Evolutionary conservation across 35 echinoderm and acorn worm species (phyloP), one percentile per base, ranked within the genome.

Genomic region (Ophiothrix spiculata): DNA sequence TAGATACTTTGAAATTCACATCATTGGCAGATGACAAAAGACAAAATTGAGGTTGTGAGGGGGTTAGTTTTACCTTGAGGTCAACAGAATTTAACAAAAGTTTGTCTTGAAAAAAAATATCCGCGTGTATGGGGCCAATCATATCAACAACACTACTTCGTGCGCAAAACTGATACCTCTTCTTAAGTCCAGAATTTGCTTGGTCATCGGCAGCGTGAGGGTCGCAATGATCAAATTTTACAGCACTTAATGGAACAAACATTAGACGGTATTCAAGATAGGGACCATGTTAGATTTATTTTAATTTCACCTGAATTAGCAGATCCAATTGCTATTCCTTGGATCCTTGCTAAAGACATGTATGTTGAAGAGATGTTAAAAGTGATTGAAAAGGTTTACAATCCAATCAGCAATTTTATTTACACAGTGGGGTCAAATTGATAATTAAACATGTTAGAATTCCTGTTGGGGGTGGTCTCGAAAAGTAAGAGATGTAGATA

Each of bases 61-160:
- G 11, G 23, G 45, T 77, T 6, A 88, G 54, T 64, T 87, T 79
- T 25, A 87, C 28, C 46, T 80, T 78, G 21, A 87, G 6, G 37
- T 87, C 86, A 11, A 87, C 21, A 75, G 76, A 33, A n/a, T 75
- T 38, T 56, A 14, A 35, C 0, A 87, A 33, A n/a, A 63, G 41
- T 79, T 87, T 87, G n/a, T 79, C 41, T 80, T 87, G 85, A 76
- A 87, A 75, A 38, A 87, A 87, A 32, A 87, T 40, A 40, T 87
- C 76, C 0, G 36, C 15, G 34, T 79, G 76, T 4, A 87, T 15
- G 15, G 76, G 76, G 1, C 86, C 86, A 56, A 76, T 28, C 45
- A 87, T 33, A 23, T 87, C 86, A 13, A 79, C 38, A 16, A 32
- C 19, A 0, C 77, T 54, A 80, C 76, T 79, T 8, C 38, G 38